Percentiles rank a stretch among this genome's conserved stretches.
Evolutionary conservation across 2,113 vertebrate species (phyloP).

Genomic region (Pseudorasbora parva): DNA sequence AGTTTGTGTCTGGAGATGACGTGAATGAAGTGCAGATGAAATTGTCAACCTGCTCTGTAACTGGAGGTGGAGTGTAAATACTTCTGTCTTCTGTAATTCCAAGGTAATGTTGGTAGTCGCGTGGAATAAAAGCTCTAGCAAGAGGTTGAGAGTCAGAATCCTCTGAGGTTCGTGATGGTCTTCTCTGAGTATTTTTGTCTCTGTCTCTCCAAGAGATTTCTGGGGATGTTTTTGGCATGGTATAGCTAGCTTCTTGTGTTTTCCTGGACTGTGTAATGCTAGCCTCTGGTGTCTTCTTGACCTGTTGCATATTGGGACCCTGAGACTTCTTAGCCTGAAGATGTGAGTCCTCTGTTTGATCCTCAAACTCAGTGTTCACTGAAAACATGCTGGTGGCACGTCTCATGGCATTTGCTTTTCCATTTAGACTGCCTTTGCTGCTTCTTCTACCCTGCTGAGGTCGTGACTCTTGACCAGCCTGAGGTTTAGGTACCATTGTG

Average conservation of each 20-base stretch:
- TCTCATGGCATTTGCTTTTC: conserved; percentile 62
- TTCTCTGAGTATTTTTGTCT: conserved; percentile 43
- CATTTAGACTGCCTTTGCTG: conserved; percentile 57
- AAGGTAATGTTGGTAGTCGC: conserved; percentile 73
- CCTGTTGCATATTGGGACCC: conserved; percentile 44
- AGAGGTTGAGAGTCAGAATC: conserved; percentile 62
- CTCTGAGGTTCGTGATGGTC: conserved; percentile 50
- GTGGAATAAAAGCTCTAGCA: conserved; percentile 70
- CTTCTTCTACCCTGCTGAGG: conserved; percentile 63
- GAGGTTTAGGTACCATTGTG: conserved; percentile 54
- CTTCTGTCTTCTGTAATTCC: conserved; percentile 62
- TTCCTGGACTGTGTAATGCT: conserved; percentile 1
- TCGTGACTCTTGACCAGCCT: conserved; percentile 56
- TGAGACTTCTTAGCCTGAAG: conserved; percentile 41
- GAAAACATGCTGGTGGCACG: conserved; percentile 72
- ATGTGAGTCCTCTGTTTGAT: conserved; percentile 60
- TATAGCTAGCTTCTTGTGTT: conserved; percentile 35
- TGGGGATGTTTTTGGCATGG: conserved; percentile 17
- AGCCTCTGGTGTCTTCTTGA: conserved; percentile 18
- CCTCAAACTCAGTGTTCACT: conserved; percentile 55
- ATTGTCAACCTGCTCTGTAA: conserved; percentile 62
- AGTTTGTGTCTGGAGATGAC: conserved; percentile 20
- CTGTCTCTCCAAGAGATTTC: conserved; percentile 46
- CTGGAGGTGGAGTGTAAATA: conserved; percentile 55
- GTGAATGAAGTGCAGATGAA: conserved; percentile 49